Percentiles rank a stretch among this genome's conserved stretches.
These are phyloP conservation scores for Pelecanoides urinatrix DNA, from an alignment of 2,113 vertebrate species.

Conservation along the genomic window DNA sequence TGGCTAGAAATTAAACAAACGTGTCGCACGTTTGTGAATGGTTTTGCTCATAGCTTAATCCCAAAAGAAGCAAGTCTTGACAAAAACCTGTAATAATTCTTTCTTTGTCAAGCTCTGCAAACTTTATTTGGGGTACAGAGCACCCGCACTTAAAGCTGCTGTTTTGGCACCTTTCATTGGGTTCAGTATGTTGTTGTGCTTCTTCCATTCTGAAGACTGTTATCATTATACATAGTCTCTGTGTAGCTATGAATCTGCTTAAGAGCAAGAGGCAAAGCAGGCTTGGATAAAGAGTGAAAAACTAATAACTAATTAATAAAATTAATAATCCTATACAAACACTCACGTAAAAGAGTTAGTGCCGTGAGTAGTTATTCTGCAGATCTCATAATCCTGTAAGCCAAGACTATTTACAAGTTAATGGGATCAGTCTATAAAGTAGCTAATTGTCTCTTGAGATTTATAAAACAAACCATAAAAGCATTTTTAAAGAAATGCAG, in stretches of 20 bases:
- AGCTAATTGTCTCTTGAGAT: neutral
- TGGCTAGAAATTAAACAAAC: neutral
- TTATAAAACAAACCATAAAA: neutral
- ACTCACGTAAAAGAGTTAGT: neutral
- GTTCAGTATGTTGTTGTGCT: neutral
- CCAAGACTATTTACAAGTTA: neutral
- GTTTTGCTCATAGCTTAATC: neutral
- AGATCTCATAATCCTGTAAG: neutral
- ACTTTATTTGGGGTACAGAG: neutral
- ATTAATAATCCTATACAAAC: neutral
- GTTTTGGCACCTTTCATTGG: neutral
- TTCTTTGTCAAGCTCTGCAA: neutral
- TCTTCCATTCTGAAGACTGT: neutral
- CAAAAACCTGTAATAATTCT: neutral
- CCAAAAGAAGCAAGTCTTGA: neutral
- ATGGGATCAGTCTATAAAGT: neutral
- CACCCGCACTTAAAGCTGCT: neutral
- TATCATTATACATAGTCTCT: neutral
- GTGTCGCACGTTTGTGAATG: neutral
- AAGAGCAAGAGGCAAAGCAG: neutral
- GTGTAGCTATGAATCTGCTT: neutral
- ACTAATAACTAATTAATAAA: constrained; percentile 30
- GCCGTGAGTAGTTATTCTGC: neutral
- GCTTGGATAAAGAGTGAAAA: neutral
- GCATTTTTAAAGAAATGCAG: neutral